Conservation (phyloP, 2,797 vertebrate genomes). For the Limosa lapponica region DNA sequence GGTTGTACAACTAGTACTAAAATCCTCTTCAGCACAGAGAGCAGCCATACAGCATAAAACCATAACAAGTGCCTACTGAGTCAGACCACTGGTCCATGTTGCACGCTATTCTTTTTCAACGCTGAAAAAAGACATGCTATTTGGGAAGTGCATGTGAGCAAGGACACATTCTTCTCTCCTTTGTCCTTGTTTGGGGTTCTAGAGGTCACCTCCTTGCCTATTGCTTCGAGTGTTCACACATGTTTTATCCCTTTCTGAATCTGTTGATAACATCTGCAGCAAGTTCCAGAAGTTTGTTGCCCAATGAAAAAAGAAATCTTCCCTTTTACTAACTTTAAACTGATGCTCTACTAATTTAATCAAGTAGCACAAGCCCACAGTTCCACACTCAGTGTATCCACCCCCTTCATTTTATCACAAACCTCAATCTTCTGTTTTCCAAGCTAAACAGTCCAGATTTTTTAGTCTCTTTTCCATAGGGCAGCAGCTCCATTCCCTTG, state of each 20-base stretch:
- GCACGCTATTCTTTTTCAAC: neutral
- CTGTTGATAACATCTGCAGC: neutral
- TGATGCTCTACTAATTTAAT: neutral
- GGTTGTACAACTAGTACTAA: neutral
- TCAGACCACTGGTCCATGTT: neutral
- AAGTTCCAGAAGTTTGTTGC: neutral
- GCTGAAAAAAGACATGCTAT: neutral
- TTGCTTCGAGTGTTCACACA: neutral
- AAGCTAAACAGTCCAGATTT: neutral
- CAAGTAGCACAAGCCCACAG: neutral
- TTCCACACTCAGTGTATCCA: neutral
- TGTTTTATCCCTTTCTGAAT: neutral
- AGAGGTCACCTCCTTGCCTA: neutral
- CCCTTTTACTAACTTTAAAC: neutral
- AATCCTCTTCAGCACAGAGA: neutral
- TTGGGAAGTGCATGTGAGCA: fast-evolving
- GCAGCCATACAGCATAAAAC: neutral
- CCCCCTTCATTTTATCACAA: neutral
- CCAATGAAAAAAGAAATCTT: neutral
- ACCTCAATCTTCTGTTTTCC: neutral
- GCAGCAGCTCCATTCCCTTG: neutral
- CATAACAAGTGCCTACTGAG: neutral
- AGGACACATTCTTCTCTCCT: neutral
- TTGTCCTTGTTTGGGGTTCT: neutral
- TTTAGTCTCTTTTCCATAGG: neutral